A percentile compares a stretch with the other conserved stretches of the same genome.
phyloP scores from a whole-genome alignment of 2,113 vertebrate species.

The Cettia cetti region DNA sequence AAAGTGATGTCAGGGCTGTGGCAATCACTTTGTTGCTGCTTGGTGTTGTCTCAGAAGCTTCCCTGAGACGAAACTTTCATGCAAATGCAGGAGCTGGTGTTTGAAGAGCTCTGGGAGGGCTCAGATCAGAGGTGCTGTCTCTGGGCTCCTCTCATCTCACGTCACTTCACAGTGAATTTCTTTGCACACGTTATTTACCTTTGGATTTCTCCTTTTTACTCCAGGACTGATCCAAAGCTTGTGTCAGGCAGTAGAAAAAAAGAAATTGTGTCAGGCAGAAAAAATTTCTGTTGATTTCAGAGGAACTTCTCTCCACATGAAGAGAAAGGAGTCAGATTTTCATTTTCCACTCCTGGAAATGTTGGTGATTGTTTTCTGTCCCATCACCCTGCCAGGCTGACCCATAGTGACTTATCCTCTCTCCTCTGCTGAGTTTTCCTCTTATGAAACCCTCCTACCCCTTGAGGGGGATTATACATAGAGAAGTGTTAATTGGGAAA shows the following conservation, averaged over 20 bases:
- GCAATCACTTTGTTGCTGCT: not conserved
- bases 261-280: not conserved
- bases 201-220: not conserved
- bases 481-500: not conserved
- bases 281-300: not conserved
- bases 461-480: not conserved
- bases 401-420: accelerated
- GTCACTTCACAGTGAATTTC: not conserved
- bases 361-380: not conserved
- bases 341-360: not conserved
- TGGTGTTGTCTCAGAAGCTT: not conserved
- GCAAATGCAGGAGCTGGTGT: not conserved
- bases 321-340: not conserved
- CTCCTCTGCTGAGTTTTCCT: not conserved
- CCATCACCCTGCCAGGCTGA: not conserved
- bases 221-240: not conserved
- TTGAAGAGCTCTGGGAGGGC: not conserved
- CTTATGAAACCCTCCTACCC: not conserved
- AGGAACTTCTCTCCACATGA: not conserved
- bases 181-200: not conserved
- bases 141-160: not conserved
- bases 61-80: not conserved
- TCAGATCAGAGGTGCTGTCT: not conserved
- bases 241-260: not conserved
- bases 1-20: not conserved